A percentile compares a stretch with the other conserved stretches of the same genome.
Conservation (phyloP, 2,113 vertebrate genomes). For the Collichthys lucidus region DNA sequence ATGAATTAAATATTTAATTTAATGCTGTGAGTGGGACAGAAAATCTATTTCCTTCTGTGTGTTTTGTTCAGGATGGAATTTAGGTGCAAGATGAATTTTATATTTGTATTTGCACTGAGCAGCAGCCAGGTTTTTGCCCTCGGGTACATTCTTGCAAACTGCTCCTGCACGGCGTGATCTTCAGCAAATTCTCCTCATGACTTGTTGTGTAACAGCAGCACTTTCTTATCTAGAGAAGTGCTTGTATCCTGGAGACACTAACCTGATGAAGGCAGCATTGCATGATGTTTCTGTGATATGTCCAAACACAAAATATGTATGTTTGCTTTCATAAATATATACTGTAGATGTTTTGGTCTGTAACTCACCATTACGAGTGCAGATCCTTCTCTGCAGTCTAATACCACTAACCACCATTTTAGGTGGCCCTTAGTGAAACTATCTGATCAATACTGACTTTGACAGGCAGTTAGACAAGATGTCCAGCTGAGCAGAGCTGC, state of each 20-base stretch:
- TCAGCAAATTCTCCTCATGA: conserved; percentile 9
- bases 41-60: not conserved
- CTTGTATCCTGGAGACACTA: conserved; percentile 18
- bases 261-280: not conserved
- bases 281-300: not conserved
- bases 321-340: not conserved
- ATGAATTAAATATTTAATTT: not conserved
- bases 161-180: conserved; percentile 39
- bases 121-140: conserved; percentile 24
- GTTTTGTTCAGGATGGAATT: conserved; percentile 12
- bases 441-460: conserved; percentile 30
- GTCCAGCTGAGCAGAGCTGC: not conserved
- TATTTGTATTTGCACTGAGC: conserved; percentile 30
- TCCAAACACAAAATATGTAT: conserved; percentile 7
- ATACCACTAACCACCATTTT: not conserved
- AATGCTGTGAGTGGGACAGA: no score
- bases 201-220: conserved; percentile 55
- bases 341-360: not conserved
- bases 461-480: conserved; percentile 32
- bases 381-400: not conserved
- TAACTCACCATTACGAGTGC: not conserved
- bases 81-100: conserved; percentile 3
- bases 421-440: not conserved
- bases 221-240: conserved; percentile 36
- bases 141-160: conserved; percentile 42